These are phyloP conservation scores for Nomada hirtipes DNA, from an alignment of 2,888 invertebrate species.

Conservation along the genomic window DNA sequence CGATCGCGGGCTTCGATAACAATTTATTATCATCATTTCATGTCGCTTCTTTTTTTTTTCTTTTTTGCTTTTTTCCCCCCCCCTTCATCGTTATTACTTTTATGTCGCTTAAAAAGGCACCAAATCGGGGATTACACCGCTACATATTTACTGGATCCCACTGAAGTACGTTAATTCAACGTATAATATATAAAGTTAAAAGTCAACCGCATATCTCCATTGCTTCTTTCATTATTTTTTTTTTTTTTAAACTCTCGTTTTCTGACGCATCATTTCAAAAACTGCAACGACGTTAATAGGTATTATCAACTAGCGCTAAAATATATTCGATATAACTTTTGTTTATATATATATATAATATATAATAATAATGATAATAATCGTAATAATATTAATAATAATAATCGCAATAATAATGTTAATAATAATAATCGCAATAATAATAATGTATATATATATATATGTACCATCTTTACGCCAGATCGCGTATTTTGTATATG, in stretches of 20 bases:
- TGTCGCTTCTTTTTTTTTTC: constrained; percentile 20
- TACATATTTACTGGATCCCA: constrained; percentile 77
- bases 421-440: constrained; percentile 64
- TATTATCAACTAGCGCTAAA: constrained; percentile 84
- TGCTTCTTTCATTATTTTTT: constrained; percentile 40
- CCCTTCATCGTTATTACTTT: constrained; percentile 68
- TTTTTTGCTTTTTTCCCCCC: constrained; percentile 42
- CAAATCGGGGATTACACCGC: constrained; percentile 81
- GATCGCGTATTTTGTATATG: constrained; percentile 65
- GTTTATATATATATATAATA: constrained; percentile 79
- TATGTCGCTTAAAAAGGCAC: constrained; percentile 82
- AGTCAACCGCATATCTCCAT: constrained; percentile 70
- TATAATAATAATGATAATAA: constrained; percentile 65
- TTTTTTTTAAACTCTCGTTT: constrained; percentile 75
- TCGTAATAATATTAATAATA: constrained; percentile 66
- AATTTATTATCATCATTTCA: constrained; percentile 47
- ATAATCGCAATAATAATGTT: constrained; percentile 75
- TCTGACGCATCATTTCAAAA: constrained; percentile 82
- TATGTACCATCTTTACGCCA: constrained; percentile 61
- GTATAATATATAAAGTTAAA: constrained; percentile 81
- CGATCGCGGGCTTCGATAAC: constrained; percentile 63
- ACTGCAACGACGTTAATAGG: constrained; percentile 83
- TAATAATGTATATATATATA: constrained; percentile 59
- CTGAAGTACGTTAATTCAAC: constrained; percentile 79
- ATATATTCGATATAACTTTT: constrained; percentile 84